phyloP scores from a whole-genome alignment of 2,113 vertebrate species.

The Pelusios castaneus region DNA sequence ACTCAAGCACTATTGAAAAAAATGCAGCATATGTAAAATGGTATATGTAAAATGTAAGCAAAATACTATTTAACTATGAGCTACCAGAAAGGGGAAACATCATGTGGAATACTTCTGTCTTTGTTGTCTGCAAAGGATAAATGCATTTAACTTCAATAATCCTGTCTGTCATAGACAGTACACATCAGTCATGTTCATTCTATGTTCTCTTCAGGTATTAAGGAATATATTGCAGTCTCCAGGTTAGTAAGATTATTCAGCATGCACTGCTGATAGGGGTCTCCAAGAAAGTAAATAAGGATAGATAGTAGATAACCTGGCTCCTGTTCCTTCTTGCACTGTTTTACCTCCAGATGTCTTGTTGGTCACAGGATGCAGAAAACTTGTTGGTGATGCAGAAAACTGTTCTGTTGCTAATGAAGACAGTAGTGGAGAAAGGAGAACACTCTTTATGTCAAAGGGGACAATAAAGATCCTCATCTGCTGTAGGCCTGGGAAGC shows the following conservation, averaged over 20 bases:
- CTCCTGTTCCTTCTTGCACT: neutral
- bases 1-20: neutral
- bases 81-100: slow-evolving; percentile 20
- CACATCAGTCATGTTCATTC: neutral
- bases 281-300: slow-evolving; percentile 7
- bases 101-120: slow-evolving; percentile 18
- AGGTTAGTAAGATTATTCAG: neutral
- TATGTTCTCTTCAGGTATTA: neutral
- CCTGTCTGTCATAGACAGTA: neutral
- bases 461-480: neutral
- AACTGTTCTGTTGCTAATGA: neutral
- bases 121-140: slow-evolving; percentile 15
- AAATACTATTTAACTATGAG: slow-evolving; percentile 8
- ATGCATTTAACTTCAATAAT: neutral
- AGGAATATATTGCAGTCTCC: slow-evolving; percentile 10
- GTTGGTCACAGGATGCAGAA: neutral
- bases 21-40: neutral
- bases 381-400: neutral
- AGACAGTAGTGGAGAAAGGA: neutral
- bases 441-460: neutral
- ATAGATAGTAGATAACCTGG: neutral
- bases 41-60: neutral
- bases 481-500: neutral
- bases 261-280: neutral
- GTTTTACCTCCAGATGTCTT: neutral